Base-by-base conservation (phyloP, 2,797 vertebrate genomes). In the Miichthys miiuy region DNA sequence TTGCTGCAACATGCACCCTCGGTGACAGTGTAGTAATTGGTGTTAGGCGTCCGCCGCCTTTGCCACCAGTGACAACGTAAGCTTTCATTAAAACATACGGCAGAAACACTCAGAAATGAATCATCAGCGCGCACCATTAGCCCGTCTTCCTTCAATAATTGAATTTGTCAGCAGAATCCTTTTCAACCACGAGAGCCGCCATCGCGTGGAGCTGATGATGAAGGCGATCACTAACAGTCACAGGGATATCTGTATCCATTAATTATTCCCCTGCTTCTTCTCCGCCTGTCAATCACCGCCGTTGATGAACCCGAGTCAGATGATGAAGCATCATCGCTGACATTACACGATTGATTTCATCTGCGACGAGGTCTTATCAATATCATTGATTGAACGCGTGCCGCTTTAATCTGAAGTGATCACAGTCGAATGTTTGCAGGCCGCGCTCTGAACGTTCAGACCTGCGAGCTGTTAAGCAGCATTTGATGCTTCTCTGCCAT, bases 91-190 rank as follows among this genome's bases (percentile, higher is more conserved):
- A 96, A 96, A 96, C 97, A 95, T 96, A 92, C 94, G 94, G 96
- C 95, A 96, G 95, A 97, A 96, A 94, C 95, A 96, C 96, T 96
- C 96, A 95, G 96, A 96, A 97, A 97, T 97, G 95, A 97, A 96
- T 96, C 96, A 97, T 98, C 96, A 97, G 93, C 96, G 93, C 96
- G 96, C 93, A 94, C 96, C 96, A 97, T 98, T 98, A 98, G 96
- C 95, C 96, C 94, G 92, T 97, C 95, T 96, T 94, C 96, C 96
- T 96, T 94, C 93, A 95, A 96, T 98, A 98, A 98, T 97, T 97
- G 96, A 97, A 97, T 98, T 97, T 98, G 97, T 97, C 97, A 97
- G 96, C 96, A 95, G 96, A 94, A 95, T 96, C 95, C 96, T 96
- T 96, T 97, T 97, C 97, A 97, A 96, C 93, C 96, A 5, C 41